Evolutionary conservation across 2,888 invertebrate genomes (phyloP), one percentile per base, ranked within the genome.

Genomic region (Yponomeuta cagnagella): DNA sequence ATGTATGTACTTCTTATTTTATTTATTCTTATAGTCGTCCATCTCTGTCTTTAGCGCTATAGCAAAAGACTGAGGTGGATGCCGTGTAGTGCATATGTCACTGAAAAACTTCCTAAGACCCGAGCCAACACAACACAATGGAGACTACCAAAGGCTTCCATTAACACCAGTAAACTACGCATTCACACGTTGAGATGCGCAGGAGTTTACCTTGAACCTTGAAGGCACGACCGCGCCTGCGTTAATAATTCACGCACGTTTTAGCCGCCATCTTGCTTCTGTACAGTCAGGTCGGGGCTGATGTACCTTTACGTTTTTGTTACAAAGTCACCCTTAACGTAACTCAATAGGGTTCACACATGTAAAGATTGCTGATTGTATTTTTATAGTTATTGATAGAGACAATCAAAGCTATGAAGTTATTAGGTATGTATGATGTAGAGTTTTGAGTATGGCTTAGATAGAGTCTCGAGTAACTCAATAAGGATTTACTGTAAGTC

Each of bases 201-300:
- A 70, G 63, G 70, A 71, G 70, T 69, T 70, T 63, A 48, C 73
- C 73, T 73, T 73, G 71, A 73, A 70, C 73, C 71, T 68, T 52
- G 33, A 58, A 69, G 69, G 69, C 72, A 15, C 37, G 69, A 58
- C 69, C 12, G 52, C n/a, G 15, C 31, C 5, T 37, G 48, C 37
- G 68, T 68, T 68, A 68, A 68, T 68, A 68, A 37, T 68, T 48
- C 33, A 68, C 48, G 43, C 68, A 68, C 68, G 68, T 43, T n/a
- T 68, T 6, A 1, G 30, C 65, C 31, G 65, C 65, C 65, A 65
- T 65, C 65, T 65, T 65, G 10, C 4, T 65, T 31, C 6, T 65
- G 65, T 65, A 31, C 30, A 30, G 52, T 8, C 1, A 23, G 23
- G 23, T 33, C 33, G 15, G 52, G 2, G 52, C 8, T 43, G 8